Percentiles rank a stretch among this genome's conserved stretches.
Conservation (phyloP, 2,888 invertebrate genomes). For the Rambutsinella grinnellia region DNA sequence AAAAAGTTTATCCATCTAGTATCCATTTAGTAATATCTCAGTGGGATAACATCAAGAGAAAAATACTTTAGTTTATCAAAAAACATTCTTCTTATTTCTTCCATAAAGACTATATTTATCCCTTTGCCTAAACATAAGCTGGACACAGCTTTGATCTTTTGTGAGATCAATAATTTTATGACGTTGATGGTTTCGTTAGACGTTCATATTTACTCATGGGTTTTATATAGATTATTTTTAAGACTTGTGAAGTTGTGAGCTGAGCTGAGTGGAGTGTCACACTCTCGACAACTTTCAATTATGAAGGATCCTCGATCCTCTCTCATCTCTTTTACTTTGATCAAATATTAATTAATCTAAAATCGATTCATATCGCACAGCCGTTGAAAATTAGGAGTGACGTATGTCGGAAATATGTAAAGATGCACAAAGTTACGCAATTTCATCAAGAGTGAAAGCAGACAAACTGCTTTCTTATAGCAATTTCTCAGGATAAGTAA, state of each 20-base stretch:
- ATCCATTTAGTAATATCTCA: too few relatives aligned
- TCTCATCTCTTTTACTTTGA: conserved; percentile 5
- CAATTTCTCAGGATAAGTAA: neutral
- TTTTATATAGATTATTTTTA: neutral
- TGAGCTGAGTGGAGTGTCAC: neutral
- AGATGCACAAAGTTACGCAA: too few relatives aligned
- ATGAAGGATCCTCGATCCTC: neutral
- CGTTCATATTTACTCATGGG: neutral
- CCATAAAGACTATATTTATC: too few relatives aligned
- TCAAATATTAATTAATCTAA: conserved; percentile 14
- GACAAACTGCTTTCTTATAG: neutral
- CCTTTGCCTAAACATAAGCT: too few relatives aligned
- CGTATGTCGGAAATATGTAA: too few relatives aligned
- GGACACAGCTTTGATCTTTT: neutral
- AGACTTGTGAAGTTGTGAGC: too few relatives aligned
- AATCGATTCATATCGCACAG: too few relatives aligned
- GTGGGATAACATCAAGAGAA: too few relatives aligned
- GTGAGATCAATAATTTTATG: neutral
- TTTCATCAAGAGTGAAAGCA: too few relatives aligned
- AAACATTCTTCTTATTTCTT: too few relatives aligned
- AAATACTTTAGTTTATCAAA: too few relatives aligned
- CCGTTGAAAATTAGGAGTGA: too few relatives aligned
- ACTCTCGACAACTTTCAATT: neutral
- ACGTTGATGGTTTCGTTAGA: neutral
- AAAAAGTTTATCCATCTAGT: neutral